These are phyloP conservation scores for Hyles vespertilio DNA, from an alignment of 1,140 invertebrate genomes.

Conservation along the genomic window DNA sequence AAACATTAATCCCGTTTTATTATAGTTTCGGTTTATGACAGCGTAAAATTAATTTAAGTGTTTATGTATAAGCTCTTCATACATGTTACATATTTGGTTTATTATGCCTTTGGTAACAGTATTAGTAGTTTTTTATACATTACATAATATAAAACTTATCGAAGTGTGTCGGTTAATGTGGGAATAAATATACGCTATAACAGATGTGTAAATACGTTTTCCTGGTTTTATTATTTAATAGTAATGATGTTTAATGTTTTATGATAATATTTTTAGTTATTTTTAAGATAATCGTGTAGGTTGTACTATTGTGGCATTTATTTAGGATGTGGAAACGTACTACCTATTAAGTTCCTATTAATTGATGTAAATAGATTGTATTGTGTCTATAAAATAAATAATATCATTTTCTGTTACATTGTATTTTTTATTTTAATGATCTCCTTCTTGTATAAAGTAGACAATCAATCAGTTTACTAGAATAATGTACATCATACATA, in stretches of 20 bases:
- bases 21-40: too few relatives aligned
- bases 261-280: not conserved
- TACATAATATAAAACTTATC: not conserved
- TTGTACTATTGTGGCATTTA: conserved; percentile 12
- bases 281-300: conserved; percentile 2
- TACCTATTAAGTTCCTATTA: conserved; percentile 47
- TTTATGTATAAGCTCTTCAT: too few relatives aligned
- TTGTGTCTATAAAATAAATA: conserved; percentile 16
- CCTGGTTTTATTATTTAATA: conserved; percentile 2
- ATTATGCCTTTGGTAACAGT: conserved; percentile 9
- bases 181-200: conserved; percentile 9
- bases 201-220: not conserved
- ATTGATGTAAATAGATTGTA: conserved; percentile 41
- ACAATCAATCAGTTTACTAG: too few relatives aligned
- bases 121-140: conserved; percentile 14
- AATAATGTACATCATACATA: too few relatives aligned
- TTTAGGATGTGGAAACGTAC: conserved; percentile 10
- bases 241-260: conserved; percentile 4
- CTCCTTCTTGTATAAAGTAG: too few relatives aligned
- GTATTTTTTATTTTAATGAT: not conserved
- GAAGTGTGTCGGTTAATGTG: conserved; percentile 3
- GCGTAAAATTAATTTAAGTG: too few relatives aligned
- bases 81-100: too few relatives aligned
- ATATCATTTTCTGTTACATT: not conserved
- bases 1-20: too few relatives aligned